Percentiles rank a stretch among this genome's conserved stretches.
Evolutionary conservation across 2,888 invertebrate species (phyloP).

Genomic region (Ephialtes manifestator): DNA sequence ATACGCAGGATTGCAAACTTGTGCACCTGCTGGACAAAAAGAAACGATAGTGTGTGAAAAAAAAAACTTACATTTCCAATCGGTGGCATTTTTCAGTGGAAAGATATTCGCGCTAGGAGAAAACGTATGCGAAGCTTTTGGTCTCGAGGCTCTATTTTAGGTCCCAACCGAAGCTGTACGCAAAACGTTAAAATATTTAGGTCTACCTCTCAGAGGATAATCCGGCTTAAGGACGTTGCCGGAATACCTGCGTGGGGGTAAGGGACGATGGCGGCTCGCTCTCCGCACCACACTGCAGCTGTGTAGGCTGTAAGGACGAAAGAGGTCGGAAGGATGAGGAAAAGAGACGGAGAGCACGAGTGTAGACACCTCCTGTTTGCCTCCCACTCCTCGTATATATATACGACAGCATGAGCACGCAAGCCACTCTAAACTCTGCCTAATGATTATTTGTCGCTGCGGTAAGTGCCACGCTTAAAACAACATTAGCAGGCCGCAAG

Average conservation of each 20-base stretch:
- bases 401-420: slow-evolving; percentile 48
- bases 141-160: slow-evolving; percentile 44
- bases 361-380: slow-evolving; percentile 66
- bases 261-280: slow-evolving; percentile 58
- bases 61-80: slow-evolving; percentile 61
- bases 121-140: slow-evolving; percentile 31
- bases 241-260: slow-evolving; percentile 72
- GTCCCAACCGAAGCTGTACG: slow-evolving; percentile 57
- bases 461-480: slow-evolving; percentile 83
- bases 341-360: slow-evolving; percentile 16
- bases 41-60: not conserved
- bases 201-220: slow-evolving; percentile 81
- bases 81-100: slow-evolving; percentile 26
- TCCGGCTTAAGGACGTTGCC: slow-evolving; percentile 79
- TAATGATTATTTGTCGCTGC: slow-evolving; percentile 84
- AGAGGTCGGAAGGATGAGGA: slow-evolving; percentile 41
- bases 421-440: slow-evolving; percentile 81
- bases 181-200: slow-evolving; percentile 79
- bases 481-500: slow-evolving; percentile 82
- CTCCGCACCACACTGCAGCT: not conserved
- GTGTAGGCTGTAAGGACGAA: slow-evolving; percentile 38
- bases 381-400: slow-evolving; percentile 14
- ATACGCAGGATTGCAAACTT: slow-evolving; percentile 6
- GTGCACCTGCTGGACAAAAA: slow-evolving; percentile 49
- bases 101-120: slow-evolving; percentile 9